phyloP scores from a whole-genome alignment of 2,888 invertebrate genomes.

The Anticlea derivata region DNA sequence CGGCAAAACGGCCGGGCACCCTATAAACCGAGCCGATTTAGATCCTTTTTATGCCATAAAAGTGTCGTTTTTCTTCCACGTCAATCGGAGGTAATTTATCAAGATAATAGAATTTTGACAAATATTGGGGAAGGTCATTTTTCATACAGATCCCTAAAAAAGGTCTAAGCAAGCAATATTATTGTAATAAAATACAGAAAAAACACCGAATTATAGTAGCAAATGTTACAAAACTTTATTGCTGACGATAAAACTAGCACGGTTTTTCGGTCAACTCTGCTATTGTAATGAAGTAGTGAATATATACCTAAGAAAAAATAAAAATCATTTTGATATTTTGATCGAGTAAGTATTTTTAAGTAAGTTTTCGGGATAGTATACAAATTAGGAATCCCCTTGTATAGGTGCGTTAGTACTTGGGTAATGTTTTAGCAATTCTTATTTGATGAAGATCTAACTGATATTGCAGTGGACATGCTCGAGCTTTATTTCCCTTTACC shows the following conservation, averaged over 20 bases:
- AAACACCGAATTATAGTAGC: slow-evolving; percentile 25
- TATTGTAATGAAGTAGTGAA: too few relatives aligned
- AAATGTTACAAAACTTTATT: slow-evolving; percentile 26
- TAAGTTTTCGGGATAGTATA: too few relatives aligned
- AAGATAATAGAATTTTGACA: slow-evolving; percentile 18
- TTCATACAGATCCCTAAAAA: slow-evolving; percentile 1
- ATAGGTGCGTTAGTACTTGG: too few relatives aligned
- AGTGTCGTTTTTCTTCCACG: slow-evolving; percentile 12
- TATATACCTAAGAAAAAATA: too few relatives aligned
- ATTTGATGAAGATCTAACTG: too few relatives aligned
- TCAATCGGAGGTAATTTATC: slow-evolving; percentile 21
- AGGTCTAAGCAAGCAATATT: slow-evolving; percentile 9
- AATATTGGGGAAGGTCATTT: slow-evolving; percentile 5
- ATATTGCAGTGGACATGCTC: too few relatives aligned
- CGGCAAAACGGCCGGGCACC: slow-evolving; percentile 15
- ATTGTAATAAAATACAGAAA: slow-evolving; percentile 19
- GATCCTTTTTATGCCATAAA: slow-evolving; percentile 21
- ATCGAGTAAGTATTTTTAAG: too few relatives aligned
- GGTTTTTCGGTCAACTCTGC: slow-evolving; percentile 3
- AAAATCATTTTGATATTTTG: too few relatives aligned
- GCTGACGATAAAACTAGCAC: slow-evolving; percentile 17
- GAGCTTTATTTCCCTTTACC: too few relatives aligned
- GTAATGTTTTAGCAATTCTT: too few relatives aligned
- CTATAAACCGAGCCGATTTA: slow-evolving; percentile 17
- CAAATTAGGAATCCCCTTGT: too few relatives aligned